phyloP scores from a whole-genome alignment of 2,888 invertebrate species.

The Sussaba pulchella region DNA sequence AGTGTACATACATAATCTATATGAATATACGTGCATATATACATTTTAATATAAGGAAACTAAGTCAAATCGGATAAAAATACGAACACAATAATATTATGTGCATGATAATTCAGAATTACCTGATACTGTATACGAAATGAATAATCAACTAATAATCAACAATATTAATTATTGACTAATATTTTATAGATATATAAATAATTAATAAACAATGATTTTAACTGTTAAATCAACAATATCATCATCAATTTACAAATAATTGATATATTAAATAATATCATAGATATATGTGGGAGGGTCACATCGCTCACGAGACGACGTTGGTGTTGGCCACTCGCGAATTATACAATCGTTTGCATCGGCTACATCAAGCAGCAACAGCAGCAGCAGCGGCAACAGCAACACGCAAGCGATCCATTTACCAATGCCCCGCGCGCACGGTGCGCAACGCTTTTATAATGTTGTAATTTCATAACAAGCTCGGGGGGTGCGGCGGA shows the following conservation, averaged over 20 bases:
- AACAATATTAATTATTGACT: too few species aligned
- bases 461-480: slow-evolving; percentile 76
- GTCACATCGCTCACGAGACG: slow-evolving; percentile 9
- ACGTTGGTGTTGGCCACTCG: slow-evolving; percentile 18
- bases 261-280: not conserved
- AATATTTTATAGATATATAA: too few species aligned
- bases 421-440: slow-evolving; percentile 12
- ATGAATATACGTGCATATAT: too few species aligned
- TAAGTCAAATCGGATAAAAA: too few species aligned
- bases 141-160: too few species aligned
- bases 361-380: slow-evolving; percentile 1
- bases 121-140: too few species aligned
- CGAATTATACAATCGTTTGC: slow-evolving; percentile 9
- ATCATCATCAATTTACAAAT: not conserved
- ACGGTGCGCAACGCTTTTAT: slow-evolving; percentile 47
- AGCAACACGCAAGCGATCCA: slow-evolving; percentile 23
- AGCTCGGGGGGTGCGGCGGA: slow-evolving; percentile 27
- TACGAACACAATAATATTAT: too few species aligned
- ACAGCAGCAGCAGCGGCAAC: slow-evolving; percentile 12
- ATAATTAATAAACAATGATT: too few species aligned
- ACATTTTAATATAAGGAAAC: too few species aligned
- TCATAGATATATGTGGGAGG: not conserved
- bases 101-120: too few species aligned
- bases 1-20: not conserved
- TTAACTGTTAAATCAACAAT: too few species aligned